Conservation (phyloP, 2,888 invertebrate species). For the Volucella inflata region DNA sequence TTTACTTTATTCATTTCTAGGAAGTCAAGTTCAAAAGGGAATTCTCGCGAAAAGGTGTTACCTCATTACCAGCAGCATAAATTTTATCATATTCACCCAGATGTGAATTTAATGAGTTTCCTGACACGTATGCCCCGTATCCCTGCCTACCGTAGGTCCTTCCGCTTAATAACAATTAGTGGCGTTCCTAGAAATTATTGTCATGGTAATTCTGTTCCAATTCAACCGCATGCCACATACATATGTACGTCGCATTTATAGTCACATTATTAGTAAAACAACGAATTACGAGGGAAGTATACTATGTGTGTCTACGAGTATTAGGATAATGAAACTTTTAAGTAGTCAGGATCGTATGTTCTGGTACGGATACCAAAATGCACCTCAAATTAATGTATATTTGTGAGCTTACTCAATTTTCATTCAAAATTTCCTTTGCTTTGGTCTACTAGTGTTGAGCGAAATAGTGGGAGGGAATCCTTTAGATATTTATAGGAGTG, state of each 20-base stretch:
- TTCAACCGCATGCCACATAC: constrained; percentile 29
- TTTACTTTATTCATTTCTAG: too few species aligned
- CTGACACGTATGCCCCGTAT: constrained; percentile 38
- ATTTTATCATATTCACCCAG: constrained; percentile 17
- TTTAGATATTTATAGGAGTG: constrained; percentile 48
- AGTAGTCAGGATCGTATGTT: too few species aligned
- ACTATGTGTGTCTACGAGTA: not conserved
- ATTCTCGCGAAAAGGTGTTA: constrained; percentile 18
- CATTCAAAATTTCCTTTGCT: constrained; percentile 3
- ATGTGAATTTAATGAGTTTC: constrained; percentile 42
- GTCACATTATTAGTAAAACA: constrained; percentile 35
- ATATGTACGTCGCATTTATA: not conserved
- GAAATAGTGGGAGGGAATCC: constrained; percentile 47
- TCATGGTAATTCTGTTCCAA: constrained; percentile 43
- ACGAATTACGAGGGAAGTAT: constrained; percentile 1
- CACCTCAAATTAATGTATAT: not conserved
- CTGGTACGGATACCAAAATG: too few species aligned
- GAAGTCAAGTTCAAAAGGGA: not conserved
- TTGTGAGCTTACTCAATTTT: constrained; percentile 18
- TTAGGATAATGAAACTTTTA: not conserved
- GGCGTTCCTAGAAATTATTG: constrained; percentile 34
- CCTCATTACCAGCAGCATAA: constrained; percentile 13
- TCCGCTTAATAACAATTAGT: constrained; percentile 44
- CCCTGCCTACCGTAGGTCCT: constrained; percentile 37
- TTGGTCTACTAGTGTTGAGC: not conserved